Conservation (phyloP, 2,113 vertebrate species). For the Gallinago undulata region DNA sequence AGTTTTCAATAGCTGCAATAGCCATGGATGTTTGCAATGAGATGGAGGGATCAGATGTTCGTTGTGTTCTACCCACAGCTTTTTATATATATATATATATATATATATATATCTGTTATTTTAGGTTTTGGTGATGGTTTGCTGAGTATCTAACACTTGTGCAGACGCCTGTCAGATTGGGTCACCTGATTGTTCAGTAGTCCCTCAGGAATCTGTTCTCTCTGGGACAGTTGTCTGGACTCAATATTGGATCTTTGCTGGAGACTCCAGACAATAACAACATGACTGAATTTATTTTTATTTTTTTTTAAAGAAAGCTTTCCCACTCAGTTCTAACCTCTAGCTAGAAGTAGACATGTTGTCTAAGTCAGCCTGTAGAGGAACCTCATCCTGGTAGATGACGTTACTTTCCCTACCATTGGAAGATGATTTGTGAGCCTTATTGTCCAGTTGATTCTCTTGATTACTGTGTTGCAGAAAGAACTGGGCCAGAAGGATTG, state of each 20-base stretch:
- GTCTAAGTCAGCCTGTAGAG: not conserved
- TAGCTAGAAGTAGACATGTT: not conserved
- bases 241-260: not conserved
- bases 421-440: not conserved
- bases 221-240: not conserved
- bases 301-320: not conserved
- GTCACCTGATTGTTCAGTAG: not conserved
- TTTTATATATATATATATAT: no score
- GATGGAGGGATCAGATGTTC: not conserved
- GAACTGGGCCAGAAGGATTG: slow-evolving; percentile 91
- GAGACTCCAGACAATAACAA: not conserved
- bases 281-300: not conserved
- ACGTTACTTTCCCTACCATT: not conserved
- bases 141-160: not conserved
- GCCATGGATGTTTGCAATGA: not conserved
- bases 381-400: not conserved
- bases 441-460: not conserved
- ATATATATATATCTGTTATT: not conserved
- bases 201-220: not conserved
- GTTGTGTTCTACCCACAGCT: not conserved
- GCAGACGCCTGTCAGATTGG: not conserved
- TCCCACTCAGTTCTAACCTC: not conserved
- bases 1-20: not conserved
- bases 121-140: not conserved
- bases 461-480: slow-evolving; percentile 76